Evolutionary conservation across 1,140 invertebrate species (phyloP), one percentile per base, ranked within the genome.

Genomic region (Bombus pascuorum): DNA sequence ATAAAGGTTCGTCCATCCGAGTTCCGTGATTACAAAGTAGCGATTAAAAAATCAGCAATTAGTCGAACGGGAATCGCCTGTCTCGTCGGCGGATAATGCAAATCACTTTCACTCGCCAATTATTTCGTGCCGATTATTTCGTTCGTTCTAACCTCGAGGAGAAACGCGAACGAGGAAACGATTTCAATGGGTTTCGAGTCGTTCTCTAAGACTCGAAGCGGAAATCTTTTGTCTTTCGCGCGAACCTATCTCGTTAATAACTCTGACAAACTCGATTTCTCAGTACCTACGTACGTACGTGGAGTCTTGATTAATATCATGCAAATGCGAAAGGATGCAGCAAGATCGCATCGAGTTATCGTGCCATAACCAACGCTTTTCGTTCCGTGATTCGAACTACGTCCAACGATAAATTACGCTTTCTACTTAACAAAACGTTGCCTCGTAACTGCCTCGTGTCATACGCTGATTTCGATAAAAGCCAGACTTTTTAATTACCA

Each of bases 101-200:
- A 76, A 83, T 83, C 32, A 5, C 59, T 76, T 83, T 83, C 72
- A 66, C 73, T n/a, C 32, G 15, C 34, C 42, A 6, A n/a, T 62
- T 62, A 62, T 62, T 62, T 62, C 22, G 1, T 74, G 80, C 42
- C 18, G 22, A 82, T 76, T 47, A 18, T 37, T 32, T n/a, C 3
- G 10, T 22, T n/a, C 34, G n/a, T 57, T 57, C 22, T 28, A 15
- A 15, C 3, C 12, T 62, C 42, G 13, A 71, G 10, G 10, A 34
- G 25, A 66, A 47, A 34, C 28, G 70, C 28, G 39, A 71, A 42
- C 25, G 5, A 39, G 25, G 22, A 39, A 53, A 53, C 47, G 18
- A 70, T 39, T 71, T 42, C 10, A 8, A 25, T 3, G 10, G 4
- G 32, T n/a, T 42, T n/a, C 6, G 0, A 39, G 10, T 28, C 2